phyloP scores from a whole-genome alignment of 2,888 invertebrate genomes.

The Ormyrus nitidulus region DNA sequence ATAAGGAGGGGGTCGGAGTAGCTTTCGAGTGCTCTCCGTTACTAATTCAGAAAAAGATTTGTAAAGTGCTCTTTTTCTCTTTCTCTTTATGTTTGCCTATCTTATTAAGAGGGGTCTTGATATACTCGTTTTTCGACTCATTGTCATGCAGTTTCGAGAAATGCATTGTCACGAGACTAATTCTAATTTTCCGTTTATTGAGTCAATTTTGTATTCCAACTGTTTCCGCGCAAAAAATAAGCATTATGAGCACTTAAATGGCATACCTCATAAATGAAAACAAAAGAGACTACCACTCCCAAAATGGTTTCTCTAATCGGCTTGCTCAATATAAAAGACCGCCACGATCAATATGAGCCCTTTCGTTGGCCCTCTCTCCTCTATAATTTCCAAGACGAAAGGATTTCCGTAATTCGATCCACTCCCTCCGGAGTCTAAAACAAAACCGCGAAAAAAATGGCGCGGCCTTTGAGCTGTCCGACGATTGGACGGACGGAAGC shows the following conservation, averaged over 20 bases:
- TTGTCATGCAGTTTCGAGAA: constrained; percentile 39
- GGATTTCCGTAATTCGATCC: constrained; percentile 66
- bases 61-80: constrained; percentile 11
- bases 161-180: constrained; percentile 11
- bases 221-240: no score
- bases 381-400: constrained; percentile 36
- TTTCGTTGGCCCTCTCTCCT: not conserved
- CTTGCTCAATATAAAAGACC: not conserved
- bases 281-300: not conserved
- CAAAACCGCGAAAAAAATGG: constrained; percentile 65
- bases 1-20: constrained; percentile 13
- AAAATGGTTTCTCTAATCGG: not conserved
- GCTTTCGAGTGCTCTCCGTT: constrained; percentile 41
- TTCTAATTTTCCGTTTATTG: not conserved
- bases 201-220: no score
- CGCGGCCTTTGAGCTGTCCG: constrained; percentile 71
- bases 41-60: constrained; percentile 51
- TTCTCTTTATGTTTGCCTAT: not conserved
- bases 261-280: not conserved
- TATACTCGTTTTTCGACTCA: constrained; percentile 12
- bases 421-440: constrained; percentile 43
- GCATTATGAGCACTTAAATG: no score
- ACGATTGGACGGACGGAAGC: constrained; percentile 69
- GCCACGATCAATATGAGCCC: constrained; percentile 6
- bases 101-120: not conserved